Percentiles rank a stretch among this genome's conserved stretches.
These are phyloP conservation scores for Ophonus ardosiacus DNA, from an alignment of 2,888 invertebrate genomes.

Conservation along the genomic window DNA sequence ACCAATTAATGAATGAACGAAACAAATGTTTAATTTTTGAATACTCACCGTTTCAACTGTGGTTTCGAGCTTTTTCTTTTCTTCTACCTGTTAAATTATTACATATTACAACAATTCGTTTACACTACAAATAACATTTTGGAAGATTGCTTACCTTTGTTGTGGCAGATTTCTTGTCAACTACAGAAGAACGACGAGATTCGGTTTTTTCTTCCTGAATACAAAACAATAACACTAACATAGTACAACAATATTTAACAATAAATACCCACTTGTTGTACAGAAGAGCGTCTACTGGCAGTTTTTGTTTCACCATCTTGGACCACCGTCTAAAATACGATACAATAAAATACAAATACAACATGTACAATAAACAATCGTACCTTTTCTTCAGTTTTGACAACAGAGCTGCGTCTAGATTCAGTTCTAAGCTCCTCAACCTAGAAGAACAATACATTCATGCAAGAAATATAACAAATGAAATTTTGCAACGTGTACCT, in stretches of 20 bases:
- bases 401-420: constrained; percentile 73
- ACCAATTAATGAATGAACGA: constrained; percentile 6
- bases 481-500: constrained; percentile 45
- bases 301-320: constrained; percentile 73
- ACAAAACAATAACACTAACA: constrained; percentile 67
- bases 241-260: neutral
- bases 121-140: constrained; percentile 39
- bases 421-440: constrained; percentile 73
- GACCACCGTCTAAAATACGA: constrained; percentile 68
- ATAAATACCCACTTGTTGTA: constrained; percentile 70
- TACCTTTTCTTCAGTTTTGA: constrained; percentile 73
- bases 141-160: constrained; percentile 63
- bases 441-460: constrained; percentile 67
- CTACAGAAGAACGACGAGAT: constrained; percentile 75
- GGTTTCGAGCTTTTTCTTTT: constrained; percentile 68
- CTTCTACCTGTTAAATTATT: constrained; percentile 48
- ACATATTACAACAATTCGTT: neutral
- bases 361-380: neutral
- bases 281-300: constrained; percentile 73
- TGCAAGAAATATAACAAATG: constrained; percentile 3
- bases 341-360: constrained; percentile 20
- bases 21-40: constrained; percentile 24
- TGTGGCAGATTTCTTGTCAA: constrained; percentile 71
- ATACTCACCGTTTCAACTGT: constrained; percentile 73
- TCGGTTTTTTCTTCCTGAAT: constrained; percentile 76